phyloP scores from a whole-genome alignment of 2,888 invertebrate genomes.

The Aromia moschata region DNA sequence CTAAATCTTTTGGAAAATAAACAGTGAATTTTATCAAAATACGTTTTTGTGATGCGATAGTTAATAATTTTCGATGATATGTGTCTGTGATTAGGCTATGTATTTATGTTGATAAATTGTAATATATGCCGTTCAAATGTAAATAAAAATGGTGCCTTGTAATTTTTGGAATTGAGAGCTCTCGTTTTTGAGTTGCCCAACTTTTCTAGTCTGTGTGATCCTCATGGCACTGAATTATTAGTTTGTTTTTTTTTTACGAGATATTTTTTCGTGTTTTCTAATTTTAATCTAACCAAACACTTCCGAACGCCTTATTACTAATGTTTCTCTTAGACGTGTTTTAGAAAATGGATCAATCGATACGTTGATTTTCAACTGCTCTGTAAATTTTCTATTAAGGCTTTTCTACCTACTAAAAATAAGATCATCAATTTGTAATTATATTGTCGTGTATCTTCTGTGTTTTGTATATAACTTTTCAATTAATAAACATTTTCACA shows the following conservation, averaged over 20 bases:
- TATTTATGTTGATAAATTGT: constrained; percentile 45
- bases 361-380: constrained; percentile 31
- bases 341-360: not conserved
- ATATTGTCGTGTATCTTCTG: constrained; percentile 49
- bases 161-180: constrained; percentile 46
- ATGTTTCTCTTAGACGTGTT: constrained; percentile 1
- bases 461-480: constrained; percentile 53
- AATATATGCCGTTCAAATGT: constrained; percentile 38
- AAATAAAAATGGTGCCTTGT: constrained; percentile 49
- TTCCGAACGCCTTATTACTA: constrained; percentile 18
- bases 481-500: constrained; percentile 50
- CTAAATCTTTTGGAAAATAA: too few relatives aligned
- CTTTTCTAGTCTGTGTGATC: constrained; percentile 52
- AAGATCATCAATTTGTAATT: constrained; percentile 39
- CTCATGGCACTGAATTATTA: constrained; percentile 45
- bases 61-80: constrained; percentile 37
- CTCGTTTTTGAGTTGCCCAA: constrained; percentile 46
- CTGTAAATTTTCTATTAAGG: constrained; percentile 36
- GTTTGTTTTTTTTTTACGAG: constrained; percentile 37
- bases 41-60: constrained; percentile 19
- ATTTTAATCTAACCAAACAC: constrained; percentile 14
- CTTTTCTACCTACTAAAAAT: constrained; percentile 45
- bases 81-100: constrained; percentile 49
- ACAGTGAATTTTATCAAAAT: not conserved
- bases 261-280: constrained; percentile 30